Evolutionary conservation across 2,113 vertebrate genomes (phyloP).

Genomic region (Myodes glareolus): DNA sequence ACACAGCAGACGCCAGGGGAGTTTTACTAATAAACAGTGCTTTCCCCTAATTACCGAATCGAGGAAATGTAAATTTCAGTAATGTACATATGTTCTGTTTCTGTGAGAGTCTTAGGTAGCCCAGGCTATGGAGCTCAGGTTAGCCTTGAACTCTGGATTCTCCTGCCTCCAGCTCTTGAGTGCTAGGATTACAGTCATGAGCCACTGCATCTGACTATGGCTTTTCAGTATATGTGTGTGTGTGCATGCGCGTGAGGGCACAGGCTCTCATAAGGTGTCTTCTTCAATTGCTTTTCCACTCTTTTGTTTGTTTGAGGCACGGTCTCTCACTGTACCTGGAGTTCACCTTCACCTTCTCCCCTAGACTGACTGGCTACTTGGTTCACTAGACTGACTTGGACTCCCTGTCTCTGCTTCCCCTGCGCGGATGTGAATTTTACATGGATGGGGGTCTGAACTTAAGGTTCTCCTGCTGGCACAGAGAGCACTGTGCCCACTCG

Average conservation of each 20-base stretch:
- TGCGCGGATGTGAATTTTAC: not conserved
- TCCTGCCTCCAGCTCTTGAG: not conserved
- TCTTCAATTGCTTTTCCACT: not conserved
- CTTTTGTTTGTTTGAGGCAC: not conserved
- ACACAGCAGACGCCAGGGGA: constrained; percentile 9
- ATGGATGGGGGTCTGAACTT: not conserved
- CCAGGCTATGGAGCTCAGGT: not conserved
- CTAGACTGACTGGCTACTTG: not conserved
- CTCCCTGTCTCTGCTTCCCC: not conserved
- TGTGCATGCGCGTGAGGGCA: too few species aligned
- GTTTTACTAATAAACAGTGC: constrained; percentile 54
- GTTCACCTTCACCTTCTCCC: too few species aligned
- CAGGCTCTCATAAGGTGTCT: not conserved
- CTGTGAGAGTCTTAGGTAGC: not conserved
- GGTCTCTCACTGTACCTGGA: not conserved
- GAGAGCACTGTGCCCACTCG: not conserved
- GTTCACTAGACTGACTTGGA: not conserved
- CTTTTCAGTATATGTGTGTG: not conserved
- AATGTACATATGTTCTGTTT: not conserved
- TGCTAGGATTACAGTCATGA: not conserved
- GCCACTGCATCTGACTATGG: too few species aligned
- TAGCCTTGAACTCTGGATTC: not conserved
- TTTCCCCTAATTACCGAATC: constrained; percentile 48
- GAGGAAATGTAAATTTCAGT: not conserved
- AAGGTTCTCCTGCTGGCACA: not conserved